These are phyloP conservation scores for Ischnura elegans DNA, from an alignment of 2,888 invertebrate genomes.

Conservation along the genomic window DNA sequence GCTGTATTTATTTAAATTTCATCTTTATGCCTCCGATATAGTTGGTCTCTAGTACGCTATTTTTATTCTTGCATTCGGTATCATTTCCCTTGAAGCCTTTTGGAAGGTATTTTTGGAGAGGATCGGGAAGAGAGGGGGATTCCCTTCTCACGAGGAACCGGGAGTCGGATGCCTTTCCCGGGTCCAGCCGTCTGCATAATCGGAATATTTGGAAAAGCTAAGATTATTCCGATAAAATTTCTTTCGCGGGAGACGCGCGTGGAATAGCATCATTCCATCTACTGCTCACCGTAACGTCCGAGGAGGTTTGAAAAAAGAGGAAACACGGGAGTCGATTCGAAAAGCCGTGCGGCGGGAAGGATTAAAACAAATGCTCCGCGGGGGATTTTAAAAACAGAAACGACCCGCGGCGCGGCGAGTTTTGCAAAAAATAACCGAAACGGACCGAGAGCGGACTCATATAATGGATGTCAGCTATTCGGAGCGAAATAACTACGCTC, in stretches of 20 bases:
- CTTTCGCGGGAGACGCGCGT: neutral
- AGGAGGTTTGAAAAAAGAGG: neutral
- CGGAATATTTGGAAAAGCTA: slow-evolving; percentile 41
- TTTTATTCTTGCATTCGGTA: no score
- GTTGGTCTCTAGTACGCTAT: no score
- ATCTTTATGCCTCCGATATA: no score
- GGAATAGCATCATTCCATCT: neutral
- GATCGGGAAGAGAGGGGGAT: neutral
- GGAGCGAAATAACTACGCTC: neutral
- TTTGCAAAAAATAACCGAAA: no score
- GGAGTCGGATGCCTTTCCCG: neutral
- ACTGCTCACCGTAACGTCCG: neutral
- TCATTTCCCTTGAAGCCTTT: neutral
- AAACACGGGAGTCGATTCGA: neutral
- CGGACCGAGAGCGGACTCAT: neutral
- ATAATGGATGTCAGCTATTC: neutral
- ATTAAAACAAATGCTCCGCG: neutral
- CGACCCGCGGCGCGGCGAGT: no score
- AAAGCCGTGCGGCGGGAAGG: neutral
- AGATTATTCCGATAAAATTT: slow-evolving; percentile 45
- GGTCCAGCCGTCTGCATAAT: slow-evolving; percentile 17
- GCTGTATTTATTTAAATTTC: no score
- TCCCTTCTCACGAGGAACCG: neutral
- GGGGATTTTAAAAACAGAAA: neutral
- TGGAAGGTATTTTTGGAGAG: neutral